Conservation (phyloP, 2,888 invertebrate species). For the Cepaea hortensis region DNA sequence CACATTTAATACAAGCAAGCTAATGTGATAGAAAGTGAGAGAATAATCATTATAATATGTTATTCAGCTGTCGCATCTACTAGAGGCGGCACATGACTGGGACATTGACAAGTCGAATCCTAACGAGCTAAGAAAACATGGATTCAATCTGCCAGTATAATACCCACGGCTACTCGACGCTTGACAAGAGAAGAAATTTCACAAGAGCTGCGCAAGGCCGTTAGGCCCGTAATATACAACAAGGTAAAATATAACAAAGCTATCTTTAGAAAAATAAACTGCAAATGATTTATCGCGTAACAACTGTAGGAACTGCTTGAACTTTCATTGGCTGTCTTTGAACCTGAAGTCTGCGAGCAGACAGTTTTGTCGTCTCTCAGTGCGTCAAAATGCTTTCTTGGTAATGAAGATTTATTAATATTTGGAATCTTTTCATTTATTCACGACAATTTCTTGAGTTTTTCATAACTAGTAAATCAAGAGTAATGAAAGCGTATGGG, state of each 20-base stretch:
- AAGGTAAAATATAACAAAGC: not conserved
- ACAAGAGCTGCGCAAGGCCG: not conserved
- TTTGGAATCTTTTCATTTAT: not conserved
- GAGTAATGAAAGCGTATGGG: not conserved
- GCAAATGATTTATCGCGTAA: constrained; percentile 26
- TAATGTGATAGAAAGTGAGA: too few relatives aligned
- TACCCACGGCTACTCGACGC: not conserved
- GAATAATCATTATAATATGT: too few relatives aligned
- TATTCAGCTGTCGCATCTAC: too few relatives aligned
- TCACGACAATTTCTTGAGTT: too few relatives aligned
- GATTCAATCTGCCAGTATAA: too few relatives aligned
- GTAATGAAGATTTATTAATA: constrained; percentile 30
- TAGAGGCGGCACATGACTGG: too few relatives aligned
- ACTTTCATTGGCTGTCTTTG: not conserved
- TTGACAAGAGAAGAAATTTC: not conserved
- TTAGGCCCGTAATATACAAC: not conserved
- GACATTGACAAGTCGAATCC: too few relatives aligned
- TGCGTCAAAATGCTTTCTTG: not conserved
- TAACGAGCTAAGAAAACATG: too few relatives aligned
- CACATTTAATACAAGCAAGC: too few relatives aligned
- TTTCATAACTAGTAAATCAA: not conserved
- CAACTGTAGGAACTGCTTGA: constrained; percentile 18
- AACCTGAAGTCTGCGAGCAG: not conserved
- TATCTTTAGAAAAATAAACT: not conserved
- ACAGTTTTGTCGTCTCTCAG: not conserved